Percentiles rank a stretch among this genome's conserved stretches.
phyloP scores from a whole-genome alignment of 2,888 invertebrate genomes.

The Zonitis immaculata region DNA sequence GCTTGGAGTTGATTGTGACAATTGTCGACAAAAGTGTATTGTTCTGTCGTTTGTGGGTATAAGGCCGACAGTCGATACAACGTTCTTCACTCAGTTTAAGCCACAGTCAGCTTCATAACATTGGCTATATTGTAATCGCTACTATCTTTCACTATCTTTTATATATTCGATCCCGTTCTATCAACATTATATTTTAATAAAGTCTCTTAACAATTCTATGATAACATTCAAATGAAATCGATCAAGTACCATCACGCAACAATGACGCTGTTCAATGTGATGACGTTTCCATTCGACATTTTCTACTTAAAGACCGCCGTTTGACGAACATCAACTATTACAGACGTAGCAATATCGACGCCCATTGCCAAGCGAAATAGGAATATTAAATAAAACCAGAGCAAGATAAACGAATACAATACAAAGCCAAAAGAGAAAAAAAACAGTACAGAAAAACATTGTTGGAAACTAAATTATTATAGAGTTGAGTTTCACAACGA shows the following conservation, averaged over 20 bases:
- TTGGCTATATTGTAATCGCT: conserved; percentile 26
- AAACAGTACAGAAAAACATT: no score
- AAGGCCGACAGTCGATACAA: conserved; percentile 34
- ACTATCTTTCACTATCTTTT: neutral
- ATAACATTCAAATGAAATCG: conserved; percentile 17
- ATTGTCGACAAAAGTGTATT: conserved; percentile 46
- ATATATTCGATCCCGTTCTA: conserved; percentile 10
- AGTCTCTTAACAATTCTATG: conserved; percentile 27
- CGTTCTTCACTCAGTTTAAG: conserved; percentile 42
- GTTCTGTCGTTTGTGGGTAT: conserved; percentile 44
- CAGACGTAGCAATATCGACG: neutral
- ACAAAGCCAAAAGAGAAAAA: no score
- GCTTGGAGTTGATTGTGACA: conserved; percentile 24
- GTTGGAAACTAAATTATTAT: neutral
- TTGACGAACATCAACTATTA: neutral
- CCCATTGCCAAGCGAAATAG: neutral
- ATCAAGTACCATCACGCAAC: conserved; percentile 13
- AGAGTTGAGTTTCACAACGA: neutral
- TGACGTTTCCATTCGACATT: neutral
- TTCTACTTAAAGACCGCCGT: neutral
- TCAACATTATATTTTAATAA: conserved; percentile 31
- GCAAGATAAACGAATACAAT: neutral
- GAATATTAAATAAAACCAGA: neutral
- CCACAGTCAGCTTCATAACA: conserved; percentile 32
- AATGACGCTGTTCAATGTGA: conserved; percentile 9